Conservation (phyloP, 2,113 vertebrate species). For the Caloenas nicobarica region DNA sequence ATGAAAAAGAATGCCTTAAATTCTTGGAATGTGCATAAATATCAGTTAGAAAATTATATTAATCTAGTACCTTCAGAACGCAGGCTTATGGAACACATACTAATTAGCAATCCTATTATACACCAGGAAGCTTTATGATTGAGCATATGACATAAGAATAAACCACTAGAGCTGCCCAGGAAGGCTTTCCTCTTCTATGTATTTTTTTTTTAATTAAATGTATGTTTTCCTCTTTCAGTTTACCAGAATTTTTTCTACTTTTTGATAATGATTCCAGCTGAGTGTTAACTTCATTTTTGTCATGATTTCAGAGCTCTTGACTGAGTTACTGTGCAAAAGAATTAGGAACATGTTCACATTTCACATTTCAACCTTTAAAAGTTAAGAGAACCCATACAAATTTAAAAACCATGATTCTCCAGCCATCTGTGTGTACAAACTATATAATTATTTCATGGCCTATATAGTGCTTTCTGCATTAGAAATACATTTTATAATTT, state of each 20-base stretch:
- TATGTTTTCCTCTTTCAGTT: not conserved
- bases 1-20: not conserved
- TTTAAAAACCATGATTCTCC: constrained; percentile 9
- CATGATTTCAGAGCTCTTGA: not conserved
- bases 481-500: not conserved
- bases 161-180: not conserved
- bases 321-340: not conserved
- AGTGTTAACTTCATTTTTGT: not conserved
- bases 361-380: not conserved
- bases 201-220: not conserved
- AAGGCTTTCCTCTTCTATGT: not conserved
- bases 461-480: not conserved
- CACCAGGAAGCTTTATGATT: not conserved
- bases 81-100: not conserved
- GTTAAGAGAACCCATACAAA: not conserved
- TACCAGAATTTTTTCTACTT: not conserved
- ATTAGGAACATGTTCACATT: not conserved
- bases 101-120: not conserved
- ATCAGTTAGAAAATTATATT: not conserved
- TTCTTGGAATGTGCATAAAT: not conserved
- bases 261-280: not conserved
- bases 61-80: not conserved
- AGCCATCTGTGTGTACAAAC: not conserved
- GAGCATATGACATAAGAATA: not conserved
- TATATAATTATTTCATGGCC: not conserved